phyloP scores from a whole-genome alignment of 2,888 invertebrate species.

The Hoplodrina ambigua region DNA sequence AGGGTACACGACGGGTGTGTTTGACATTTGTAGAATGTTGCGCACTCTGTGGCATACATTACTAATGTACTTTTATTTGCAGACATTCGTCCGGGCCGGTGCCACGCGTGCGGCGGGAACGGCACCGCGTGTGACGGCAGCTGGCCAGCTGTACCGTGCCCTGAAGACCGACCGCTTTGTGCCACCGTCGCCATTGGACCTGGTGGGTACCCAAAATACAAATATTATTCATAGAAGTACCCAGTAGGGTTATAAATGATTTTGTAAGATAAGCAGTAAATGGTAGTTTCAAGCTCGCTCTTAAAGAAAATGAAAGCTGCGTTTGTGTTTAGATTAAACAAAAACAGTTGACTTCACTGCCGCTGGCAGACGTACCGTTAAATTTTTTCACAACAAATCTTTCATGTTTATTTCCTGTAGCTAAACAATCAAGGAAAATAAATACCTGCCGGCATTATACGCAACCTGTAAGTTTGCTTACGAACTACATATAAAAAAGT shows the following conservation, averaged over 20 bases:
- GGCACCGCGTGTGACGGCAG: conserved; percentile 62
- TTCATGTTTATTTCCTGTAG: not conserved
- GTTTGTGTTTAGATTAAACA: not conserved
- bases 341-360: not conserved
- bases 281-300: not conserved
- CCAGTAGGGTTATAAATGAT: no score
- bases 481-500: conserved; percentile 10
- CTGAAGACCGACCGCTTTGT: conserved; percentile 72
- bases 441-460: conserved; percentile 17
- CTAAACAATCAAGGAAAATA: conserved; percentile 29
- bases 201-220: conserved; percentile 62
- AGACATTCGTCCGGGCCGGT: conserved; percentile 70
- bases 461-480: conserved; percentile 31
- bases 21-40: conserved; percentile 43
- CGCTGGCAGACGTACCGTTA: not conserved
- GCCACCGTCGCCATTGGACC: conserved; percentile 75
- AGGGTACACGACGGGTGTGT: conserved; percentile 34
- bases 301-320: conserved; percentile 4
- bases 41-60: conserved; percentile 36
- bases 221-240: no score
- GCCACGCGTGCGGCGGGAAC: conserved; percentile 71
- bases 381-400: not conserved
- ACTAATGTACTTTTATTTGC: conserved; percentile 46
- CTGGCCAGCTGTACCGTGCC: conserved; percentile 66
- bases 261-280: no score